Percentiles rank a stretch among this genome's conserved stretches.
phyloP scores from a whole-genome alignment of 2,888 invertebrate genomes.

The Megalurothrips usitatus region DNA sequence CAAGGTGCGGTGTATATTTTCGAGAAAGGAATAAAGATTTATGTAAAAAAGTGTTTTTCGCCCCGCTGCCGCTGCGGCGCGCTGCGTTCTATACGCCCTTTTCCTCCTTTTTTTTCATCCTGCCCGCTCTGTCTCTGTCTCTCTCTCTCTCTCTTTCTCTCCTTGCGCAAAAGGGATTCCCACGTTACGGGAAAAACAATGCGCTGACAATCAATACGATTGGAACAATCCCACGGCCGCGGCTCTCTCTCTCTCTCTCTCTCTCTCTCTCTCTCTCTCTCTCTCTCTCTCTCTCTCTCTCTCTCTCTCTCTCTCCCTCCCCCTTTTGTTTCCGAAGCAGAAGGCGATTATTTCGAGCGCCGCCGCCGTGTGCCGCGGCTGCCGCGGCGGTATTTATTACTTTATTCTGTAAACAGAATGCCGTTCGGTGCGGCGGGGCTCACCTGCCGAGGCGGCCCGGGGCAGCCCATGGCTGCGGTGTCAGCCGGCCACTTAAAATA shows the following conservation, averaged over 20 bases:
- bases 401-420: conserved; percentile 16
- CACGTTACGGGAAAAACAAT: not conserved
- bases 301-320: not conserved
- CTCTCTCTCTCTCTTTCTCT: not conserved
- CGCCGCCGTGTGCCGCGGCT: not conserved
- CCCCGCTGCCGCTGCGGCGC: too few species aligned
- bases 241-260: not conserved
- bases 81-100: too few species aligned
- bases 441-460: not conserved
- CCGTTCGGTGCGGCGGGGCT: not conserved
- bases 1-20: too few species aligned
- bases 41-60: too few species aligned
- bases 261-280: not conserved
- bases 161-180: not conserved
- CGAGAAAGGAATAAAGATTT: too few species aligned
- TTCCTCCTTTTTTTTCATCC: not conserved
- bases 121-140: too few species aligned
- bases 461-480: not conserved
- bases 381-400: conserved; percentile 7
- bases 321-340: not conserved
- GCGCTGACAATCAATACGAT: conserved; percentile 14
- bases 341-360: not conserved
- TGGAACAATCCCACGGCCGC: conserved; percentile 9
- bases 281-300: not conserved
- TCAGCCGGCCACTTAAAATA: not conserved